Evolutionary conservation across 2,888 invertebrate species (phyloP).

Genomic region (Pollenia angustigena): DNA sequence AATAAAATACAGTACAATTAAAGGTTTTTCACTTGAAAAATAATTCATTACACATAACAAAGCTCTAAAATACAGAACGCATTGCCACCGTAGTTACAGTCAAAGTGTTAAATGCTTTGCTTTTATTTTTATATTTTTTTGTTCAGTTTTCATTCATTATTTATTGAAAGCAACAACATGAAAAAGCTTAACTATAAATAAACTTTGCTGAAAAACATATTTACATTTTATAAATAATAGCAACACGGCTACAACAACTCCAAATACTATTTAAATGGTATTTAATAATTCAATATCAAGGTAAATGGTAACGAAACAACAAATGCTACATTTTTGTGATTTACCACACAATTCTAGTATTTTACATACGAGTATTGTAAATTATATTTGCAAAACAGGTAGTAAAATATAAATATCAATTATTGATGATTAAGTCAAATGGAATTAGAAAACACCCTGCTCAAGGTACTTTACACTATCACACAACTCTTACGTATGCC

Average conservation of each 20-base stretch:
- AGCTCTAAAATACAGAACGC: too few species aligned
- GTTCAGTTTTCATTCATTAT: too few species aligned
- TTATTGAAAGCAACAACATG: too few species aligned
- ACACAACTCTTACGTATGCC: too few species aligned
- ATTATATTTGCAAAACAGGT: constrained; percentile 39
- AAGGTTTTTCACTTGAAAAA: too few species aligned
- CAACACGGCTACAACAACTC: background rate
- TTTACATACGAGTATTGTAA: constrained; percentile 3
- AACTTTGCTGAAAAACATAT: background rate
- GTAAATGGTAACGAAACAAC: constrained; percentile 26
- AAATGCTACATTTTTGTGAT: background rate
- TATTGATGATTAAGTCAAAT: background rate
- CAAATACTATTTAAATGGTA: constrained; percentile 5
- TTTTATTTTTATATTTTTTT: too few species aligned
- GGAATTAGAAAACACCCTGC: constrained; percentile 8
- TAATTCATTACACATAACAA: too few species aligned
- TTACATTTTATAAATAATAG: constrained; percentile 30
- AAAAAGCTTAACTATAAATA: too few species aligned
- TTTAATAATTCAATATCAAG: constrained; percentile 65
- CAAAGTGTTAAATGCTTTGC: too few species aligned
- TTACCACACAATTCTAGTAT: background rate
- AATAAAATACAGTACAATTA: too few species aligned
- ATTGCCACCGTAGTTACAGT: too few species aligned
- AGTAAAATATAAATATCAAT: constrained; percentile 4
- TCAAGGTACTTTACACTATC: too few species aligned